A percentile compares a stretch with the other conserved stretches of the same genome.
Conservation (phyloP, 2,113 vertebrate genomes). For the Orycteropus afer region DNA sequence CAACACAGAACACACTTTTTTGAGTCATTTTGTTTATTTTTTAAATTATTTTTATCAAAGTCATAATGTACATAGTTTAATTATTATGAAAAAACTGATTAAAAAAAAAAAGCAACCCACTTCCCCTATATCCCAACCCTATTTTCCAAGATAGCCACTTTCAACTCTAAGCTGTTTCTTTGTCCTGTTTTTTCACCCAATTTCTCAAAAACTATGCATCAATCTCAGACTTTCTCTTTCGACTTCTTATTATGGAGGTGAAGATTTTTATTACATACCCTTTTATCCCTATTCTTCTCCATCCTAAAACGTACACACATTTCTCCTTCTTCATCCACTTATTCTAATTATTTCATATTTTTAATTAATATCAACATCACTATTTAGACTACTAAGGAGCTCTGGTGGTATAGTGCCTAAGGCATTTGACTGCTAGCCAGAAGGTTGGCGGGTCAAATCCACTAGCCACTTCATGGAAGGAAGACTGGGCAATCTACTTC, state of each 20-base stretch:
- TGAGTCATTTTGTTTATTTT: constrained; percentile 54
- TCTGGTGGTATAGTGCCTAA: too few relatives aligned
- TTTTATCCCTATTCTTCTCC: neutral
- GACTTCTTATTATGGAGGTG: neutral
- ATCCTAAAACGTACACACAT: neutral
- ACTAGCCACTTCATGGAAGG: too few relatives aligned
- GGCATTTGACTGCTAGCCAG: too few relatives aligned
- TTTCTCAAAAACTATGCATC: constrained; percentile 5
- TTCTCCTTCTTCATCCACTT: neutral
- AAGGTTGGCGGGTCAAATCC: too few relatives aligned
- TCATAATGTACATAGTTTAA: constrained; percentile 27
- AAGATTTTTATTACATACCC: neutral
- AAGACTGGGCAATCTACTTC: too few relatives aligned
- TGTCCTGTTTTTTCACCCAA: neutral
- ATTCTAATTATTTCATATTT: neutral
- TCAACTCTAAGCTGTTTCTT: neutral
- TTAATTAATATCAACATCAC: neutral
- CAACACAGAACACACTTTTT: constrained; percentile 27
- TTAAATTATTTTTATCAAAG: constrained; percentile 63
- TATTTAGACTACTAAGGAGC: too few relatives aligned
- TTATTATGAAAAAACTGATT: neutral
- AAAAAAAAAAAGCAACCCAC: neutral
- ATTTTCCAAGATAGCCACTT: neutral
- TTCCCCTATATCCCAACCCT: neutral
- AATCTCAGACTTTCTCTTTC: constrained; percentile 33